Base-by-base conservation (phyloP, 2,113 vertebrate species). In the Mormoops blainvillei region DNA sequence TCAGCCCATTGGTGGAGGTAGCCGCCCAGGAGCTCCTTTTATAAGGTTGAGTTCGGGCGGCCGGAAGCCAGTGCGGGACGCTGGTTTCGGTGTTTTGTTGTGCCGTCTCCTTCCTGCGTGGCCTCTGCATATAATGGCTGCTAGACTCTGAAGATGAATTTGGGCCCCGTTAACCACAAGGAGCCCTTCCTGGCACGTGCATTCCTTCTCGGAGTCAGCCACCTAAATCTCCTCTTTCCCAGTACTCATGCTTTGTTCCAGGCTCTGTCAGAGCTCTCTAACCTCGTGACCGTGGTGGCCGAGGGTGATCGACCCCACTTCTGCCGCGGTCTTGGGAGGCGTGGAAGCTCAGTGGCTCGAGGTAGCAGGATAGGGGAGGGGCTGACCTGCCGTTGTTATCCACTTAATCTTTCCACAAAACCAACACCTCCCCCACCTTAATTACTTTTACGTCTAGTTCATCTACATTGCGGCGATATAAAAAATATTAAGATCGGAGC, bases 81-180 rank as follows among this genome's bases (percentile, higher is more conserved):
- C 31, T 52, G 31, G 31, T 15, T n/a, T n/a, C n/a, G n/a, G n/a
- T 11, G 20, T 33, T 33, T 33, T 2, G 45, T 4, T n/a, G 16
- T 4, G 5, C 1, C 50, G 28, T 9, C 5, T 12, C 28, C 8
- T 50, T 43, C 43, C 0, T 50, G 45, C 16, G 4, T 5, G 16
- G 28, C 28, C 43, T 19, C 31, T 19, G 73, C 43, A 33, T 12
- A 77, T 45, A 12, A 4, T 20, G 45, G 31, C 74, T 5, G 45
- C 74, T 2, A 6, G 45, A 52, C 48, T n/a, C 18, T 12, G 74
- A 12, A 7, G 48, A 22, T 13, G 31, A 19, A n/a, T n/a, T 52
- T n/a, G 74, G 15, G 45, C 31, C 18, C 73, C 50, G 5, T 1
- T 45, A 50, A 33, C 43, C 73, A 18, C 28, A 33, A 50, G 73